These are phyloP conservation scores for Heliopora coerulea DNA, from an alignment of 92 coral and sea anemone genomes.

Conservation along the genomic window DNA sequence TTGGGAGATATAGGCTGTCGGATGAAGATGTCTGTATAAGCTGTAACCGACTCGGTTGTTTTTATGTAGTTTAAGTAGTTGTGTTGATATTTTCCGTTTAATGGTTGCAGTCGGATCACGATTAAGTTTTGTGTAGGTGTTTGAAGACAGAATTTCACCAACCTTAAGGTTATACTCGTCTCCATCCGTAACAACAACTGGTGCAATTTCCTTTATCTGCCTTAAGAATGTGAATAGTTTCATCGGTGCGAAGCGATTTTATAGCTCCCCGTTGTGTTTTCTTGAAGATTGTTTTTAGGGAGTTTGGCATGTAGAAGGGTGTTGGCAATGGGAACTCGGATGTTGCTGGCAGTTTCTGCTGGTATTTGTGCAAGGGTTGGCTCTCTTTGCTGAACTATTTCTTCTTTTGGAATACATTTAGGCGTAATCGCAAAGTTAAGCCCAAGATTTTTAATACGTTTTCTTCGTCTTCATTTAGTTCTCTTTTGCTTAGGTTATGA, in stretches of 20 bases:
- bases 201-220: not conserved
- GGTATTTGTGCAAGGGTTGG: conserved; percentile 5
- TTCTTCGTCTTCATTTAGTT: not conserved
- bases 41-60: not conserved
- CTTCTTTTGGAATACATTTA: not conserved
- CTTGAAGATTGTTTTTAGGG: conserved; percentile 1
- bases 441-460: not conserved
- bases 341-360: not conserved
- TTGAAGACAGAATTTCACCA: not conserved
- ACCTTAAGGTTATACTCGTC: not conserved
- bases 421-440: conserved; percentile 10
- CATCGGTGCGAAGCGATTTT: not conserved
- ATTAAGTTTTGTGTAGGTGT: conserved; percentile 12
- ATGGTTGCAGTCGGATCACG: not conserved
- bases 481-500: not conserved
- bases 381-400: conserved; percentile 7
- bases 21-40: not conserved
- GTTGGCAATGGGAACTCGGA: conserved; percentile 6
- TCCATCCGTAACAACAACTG: not conserved
- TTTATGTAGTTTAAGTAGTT: not conserved
- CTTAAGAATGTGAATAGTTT: not conserved
- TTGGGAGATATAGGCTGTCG: not conserved
- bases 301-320: conserved; percentile 5
- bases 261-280: not conserved
- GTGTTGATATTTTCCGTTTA: not conserved